These are phyloP conservation scores for Vipera ursinii DNA, from an alignment of 2,797 vertebrate species.

Conservation along the genomic window DNA sequence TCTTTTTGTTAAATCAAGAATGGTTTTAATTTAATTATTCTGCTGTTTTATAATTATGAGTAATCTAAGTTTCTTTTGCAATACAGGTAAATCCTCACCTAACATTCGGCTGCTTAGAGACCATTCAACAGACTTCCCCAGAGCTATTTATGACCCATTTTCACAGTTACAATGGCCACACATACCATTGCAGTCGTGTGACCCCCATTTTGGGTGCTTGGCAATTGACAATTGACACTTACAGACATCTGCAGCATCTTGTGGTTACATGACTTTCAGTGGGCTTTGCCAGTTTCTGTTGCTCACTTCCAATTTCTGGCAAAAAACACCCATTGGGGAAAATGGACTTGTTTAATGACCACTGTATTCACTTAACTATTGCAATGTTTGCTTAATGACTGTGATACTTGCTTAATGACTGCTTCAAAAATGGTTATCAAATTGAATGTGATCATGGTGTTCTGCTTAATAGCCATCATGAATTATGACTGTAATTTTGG, in stretches of 20 bases:
- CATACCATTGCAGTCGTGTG: too few relatives aligned
- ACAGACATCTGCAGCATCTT: neutral
- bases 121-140: neutral
- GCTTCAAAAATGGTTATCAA: neutral
- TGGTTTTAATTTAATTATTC: neutral
- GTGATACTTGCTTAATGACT: neutral
- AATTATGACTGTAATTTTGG: neutral
- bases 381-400: neutral
- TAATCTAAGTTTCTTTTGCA: neutral
- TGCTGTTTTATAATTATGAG: neutral
- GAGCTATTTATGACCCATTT: neutral
- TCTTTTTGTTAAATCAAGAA: neutral
- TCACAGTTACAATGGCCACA: neutral
- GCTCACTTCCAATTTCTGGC: neutral
- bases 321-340: neutral
- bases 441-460: neutral
- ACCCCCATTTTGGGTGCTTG: too few relatives aligned
- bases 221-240: too few relatives aligned
- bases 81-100: neutral
- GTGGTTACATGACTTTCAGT: neutral
- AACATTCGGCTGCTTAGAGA: neutral
- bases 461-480: neutral
- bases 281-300: neutral
- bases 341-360: neutral
- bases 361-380: neutral